A percentile compares a stretch with the other conserved stretches of the same genome.
phyloP scores from a whole-genome alignment of 2,797 vertebrate species.

The Tadarida brasiliensis region DNA sequence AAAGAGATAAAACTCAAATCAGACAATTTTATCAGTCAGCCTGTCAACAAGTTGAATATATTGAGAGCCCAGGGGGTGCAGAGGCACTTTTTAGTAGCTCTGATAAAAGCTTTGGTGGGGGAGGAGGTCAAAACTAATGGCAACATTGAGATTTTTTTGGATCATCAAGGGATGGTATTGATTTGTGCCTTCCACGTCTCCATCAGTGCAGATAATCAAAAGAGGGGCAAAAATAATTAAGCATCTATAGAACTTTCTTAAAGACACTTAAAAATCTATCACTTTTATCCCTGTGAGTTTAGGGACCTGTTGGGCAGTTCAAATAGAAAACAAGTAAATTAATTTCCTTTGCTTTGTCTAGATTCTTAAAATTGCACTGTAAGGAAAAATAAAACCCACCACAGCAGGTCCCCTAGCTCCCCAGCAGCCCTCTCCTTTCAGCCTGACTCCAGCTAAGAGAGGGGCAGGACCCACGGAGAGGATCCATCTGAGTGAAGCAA shows the following conservation, averaged over 20 bases:
- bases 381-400: conserved; percentile 57
- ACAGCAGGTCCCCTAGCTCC: conserved; percentile 36
- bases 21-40: conserved; percentile 82
- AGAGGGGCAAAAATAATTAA: conserved; percentile 79
- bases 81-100: conserved; percentile 79
- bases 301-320: conserved; percentile 60
- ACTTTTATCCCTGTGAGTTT: conserved; percentile 67
- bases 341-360: conserved; percentile 71
- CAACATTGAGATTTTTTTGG: conserved; percentile 70
- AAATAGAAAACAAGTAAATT: conserved; percentile 74
- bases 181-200: conserved; percentile 72
- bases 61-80: conserved; percentile 75
- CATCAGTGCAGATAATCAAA: conserved; percentile 73
- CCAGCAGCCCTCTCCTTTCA: conserved; percentile 43
- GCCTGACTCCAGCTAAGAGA: conserved; percentile 32
- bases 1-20: conserved; percentile 84
- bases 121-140: conserved; percentile 77
- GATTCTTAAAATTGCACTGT: conserved; percentile 59
- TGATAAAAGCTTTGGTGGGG: conserved; percentile 79
- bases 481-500: conserved; percentile 7
- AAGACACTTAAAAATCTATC: conserved; percentile 68
- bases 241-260: conserved; percentile 71
- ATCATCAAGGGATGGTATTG: conserved; percentile 79
- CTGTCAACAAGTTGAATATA: conserved; percentile 84
- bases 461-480: not conserved